phyloP scores from a whole-genome alignment of 2,797 vertebrate genomes.

The Paratrypauchen microcephalus region DNA sequence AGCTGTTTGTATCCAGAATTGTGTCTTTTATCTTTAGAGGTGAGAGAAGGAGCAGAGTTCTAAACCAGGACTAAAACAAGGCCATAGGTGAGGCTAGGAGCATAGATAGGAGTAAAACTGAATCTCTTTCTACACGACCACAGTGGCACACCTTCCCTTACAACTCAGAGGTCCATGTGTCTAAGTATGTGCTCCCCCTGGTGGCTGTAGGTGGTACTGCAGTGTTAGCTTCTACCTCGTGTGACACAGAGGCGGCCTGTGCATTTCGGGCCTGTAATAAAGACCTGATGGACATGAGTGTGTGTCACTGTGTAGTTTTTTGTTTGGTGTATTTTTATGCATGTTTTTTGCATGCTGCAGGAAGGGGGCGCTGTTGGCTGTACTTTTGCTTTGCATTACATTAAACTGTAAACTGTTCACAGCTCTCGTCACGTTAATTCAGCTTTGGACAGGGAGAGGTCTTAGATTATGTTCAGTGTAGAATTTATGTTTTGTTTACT shows the following conservation, averaged over 20 bases:
- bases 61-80: not conserved
- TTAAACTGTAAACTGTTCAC: conserved; percentile 74
- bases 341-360: conserved; percentile 57
- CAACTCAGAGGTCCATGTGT: not conserved
- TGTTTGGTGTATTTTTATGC: conserved; percentile 65
- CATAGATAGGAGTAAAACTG: not conserved
- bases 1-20: too few relatives aligned
- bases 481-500: too few relatives aligned
- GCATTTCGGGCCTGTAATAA: conserved; percentile 12
- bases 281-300: conserved; percentile 39
- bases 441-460: conserved; percentile 45
- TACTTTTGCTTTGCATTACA: conserved; percentile 80
- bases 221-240: conserved; percentile 10
- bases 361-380: conserved; percentile 67
- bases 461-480: not conserved
- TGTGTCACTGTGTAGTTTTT: conserved; percentile 57
- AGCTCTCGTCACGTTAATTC: conserved; percentile 75
- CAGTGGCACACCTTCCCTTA: too few relatives aligned
- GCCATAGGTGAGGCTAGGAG: not conserved
- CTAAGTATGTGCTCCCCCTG: not conserved
- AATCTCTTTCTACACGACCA: not conserved
- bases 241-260: conserved; percentile 1
- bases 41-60: not conserved
- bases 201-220: not conserved
- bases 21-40: too few relatives aligned